Base-by-base conservation (phyloP, 2,888 invertebrate genomes). In the Ganaspis brasiliensis region DNA sequence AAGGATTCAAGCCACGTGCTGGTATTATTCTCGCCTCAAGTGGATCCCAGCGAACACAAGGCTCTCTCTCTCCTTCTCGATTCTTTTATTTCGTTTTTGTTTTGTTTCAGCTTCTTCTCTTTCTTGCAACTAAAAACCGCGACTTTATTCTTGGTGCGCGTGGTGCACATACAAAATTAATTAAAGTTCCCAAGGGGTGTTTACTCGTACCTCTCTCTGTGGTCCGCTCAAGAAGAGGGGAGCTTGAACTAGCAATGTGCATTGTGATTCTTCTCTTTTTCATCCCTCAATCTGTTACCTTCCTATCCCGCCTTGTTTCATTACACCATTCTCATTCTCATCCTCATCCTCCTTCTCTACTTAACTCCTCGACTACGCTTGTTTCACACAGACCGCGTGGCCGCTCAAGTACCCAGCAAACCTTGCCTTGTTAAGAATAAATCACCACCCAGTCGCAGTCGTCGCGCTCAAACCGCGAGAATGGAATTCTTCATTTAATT, bases 151-250 rank as follows among this genome's bases (percentile, higher is more conserved):
- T 83, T 79, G 74, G 72, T 79, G 75, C 79, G 81, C 84, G 84
- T 79, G 83, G 83, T 81, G 83, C 85, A 85, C 84, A 89, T 88
- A 87, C 81, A 89, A 88, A 89, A 90, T 90, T 90, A 90, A 91
- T 91, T 90, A 89, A 89, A 90, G 85, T 87, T 87, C 83, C 82
- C 79, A 83, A 84, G 82, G 85, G 81, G 78, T 80, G 82, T 81
- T 82, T 84, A 82, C 40, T 84, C 84, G 40, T 67, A 24, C 67
- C 45, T 24, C 24, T 24, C 24, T 26, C 70, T 72, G 45, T 21
- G 74, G 78, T 75, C 76, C 73, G 81, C 70, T 76, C 59, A 71
- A 59, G 49, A 49, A 45, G 67, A 67, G 40, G 52, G 52, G 55
- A 67, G 19, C 40, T 2, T 10, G 57, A n/a, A 14, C 6, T 24